Conservation (phyloP, 2,888 invertebrate genomes). For the Eupithecia exiguata region DNA sequence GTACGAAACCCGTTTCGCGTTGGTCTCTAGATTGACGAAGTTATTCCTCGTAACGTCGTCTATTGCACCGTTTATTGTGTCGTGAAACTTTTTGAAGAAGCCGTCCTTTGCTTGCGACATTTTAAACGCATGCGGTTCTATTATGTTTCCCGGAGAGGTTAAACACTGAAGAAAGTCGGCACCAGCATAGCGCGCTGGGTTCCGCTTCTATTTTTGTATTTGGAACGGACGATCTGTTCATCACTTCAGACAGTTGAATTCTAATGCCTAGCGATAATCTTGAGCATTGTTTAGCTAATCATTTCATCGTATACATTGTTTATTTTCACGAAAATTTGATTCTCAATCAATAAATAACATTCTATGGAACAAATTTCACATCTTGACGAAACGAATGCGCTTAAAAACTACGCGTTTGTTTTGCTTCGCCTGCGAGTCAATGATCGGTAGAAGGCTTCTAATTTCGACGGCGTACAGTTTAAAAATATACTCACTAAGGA, state of each 20-base stretch:
- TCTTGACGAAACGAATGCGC: conserved; percentile 13
- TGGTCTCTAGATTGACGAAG: conserved; percentile 85
- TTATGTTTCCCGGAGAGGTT: conserved; percentile 58
- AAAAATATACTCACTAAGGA: conserved; percentile 35
- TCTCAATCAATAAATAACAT: not conserved
- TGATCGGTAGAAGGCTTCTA: conserved; percentile 36
- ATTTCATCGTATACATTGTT: conserved; percentile 11
- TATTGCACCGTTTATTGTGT: conserved; percentile 81
- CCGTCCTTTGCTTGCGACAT: conserved; percentile 73
- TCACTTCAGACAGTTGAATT: conserved; percentile 64
- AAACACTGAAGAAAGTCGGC: conserved; percentile 63
- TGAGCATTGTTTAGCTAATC: conserved; percentile 21
- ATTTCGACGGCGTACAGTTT: conserved; percentile 24
- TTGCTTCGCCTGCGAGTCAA: conserved; percentile 32
- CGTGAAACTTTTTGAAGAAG: conserved; percentile 87
- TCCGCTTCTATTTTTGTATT: conserved; percentile 75
- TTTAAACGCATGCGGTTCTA: conserved; percentile 48
- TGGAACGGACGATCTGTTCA: conserved; percentile 63
- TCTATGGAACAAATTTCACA: not conserved
- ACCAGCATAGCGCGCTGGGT: conserved; percentile 62
- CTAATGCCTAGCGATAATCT: conserved; percentile 30
- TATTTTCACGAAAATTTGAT: not conserved
- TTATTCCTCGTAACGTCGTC: conserved; percentile 84
- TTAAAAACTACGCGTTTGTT: conserved; percentile 25
- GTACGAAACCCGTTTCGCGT: conserved; percentile 86